Evolutionary conservation across 2,797 vertebrate species (phyloP), one percentile per base, ranked within the genome.

Genomic region (Syndactyla subalaris): DNA sequence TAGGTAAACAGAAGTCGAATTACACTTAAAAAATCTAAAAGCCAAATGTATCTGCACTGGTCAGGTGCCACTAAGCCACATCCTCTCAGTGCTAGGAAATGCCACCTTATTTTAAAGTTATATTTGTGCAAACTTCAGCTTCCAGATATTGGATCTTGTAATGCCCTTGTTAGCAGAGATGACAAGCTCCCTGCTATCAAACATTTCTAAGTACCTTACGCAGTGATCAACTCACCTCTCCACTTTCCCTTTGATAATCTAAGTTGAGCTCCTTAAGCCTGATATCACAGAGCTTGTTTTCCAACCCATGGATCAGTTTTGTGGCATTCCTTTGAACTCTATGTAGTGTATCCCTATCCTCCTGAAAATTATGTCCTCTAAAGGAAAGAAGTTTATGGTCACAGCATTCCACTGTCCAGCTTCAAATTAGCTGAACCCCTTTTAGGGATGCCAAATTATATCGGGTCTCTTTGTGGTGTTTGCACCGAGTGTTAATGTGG

Each of bases 191-290:
- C 61, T 61, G 48, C 26, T 84, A 93, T 92, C 90, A 95, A 90
- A 93, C 58, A 92, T 93, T 80, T 71, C 26, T 45, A 57, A 74
- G 41, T 12, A 57, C 41, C 30, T 94, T 90, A 52, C 0, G 0
- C 39, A 65, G 38, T 52, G 79, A 88, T 74, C 79, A 88, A 6
- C 83, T 85, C 90, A 88, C 83, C 49, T 92, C 70, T 86, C 49
- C 70, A 15, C 49, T 77, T 87, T 84, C 32, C 8, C 76, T 94
- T 92, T 93, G 88, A 93, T 88, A 94, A 85, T 80, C 55, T 59
- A 86, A 82, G 39, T 66, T 83, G 61, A 94, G 52, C 49, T 93
- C 57, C 85, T 96, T 88, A 90, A 94, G 38, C 16, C 41, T 81
- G 65, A 20, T 72, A 45, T 49, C 0, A 0, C 32, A 67, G 38